Conservation (phyloP, 2,113 vertebrate genomes). For the Eurypyga helias region DNA sequence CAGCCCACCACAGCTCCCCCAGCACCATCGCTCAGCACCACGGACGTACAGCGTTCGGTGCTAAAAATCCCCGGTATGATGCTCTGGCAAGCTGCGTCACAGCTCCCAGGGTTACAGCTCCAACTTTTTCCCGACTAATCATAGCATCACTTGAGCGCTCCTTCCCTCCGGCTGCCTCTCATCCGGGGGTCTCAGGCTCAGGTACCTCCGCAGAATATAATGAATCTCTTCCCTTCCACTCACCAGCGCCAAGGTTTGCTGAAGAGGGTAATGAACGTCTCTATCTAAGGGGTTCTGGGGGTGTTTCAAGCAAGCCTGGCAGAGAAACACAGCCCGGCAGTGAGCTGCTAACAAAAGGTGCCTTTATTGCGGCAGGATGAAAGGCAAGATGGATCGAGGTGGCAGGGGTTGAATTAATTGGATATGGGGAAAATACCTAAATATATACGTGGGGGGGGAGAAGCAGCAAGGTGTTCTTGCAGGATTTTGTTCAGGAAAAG, state of each 20-base stretch:
- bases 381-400: neutral
- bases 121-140: neutral
- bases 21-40: conserved; percentile 16
- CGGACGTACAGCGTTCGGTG: neutral
- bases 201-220: neutral
- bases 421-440: conserved; percentile 6
- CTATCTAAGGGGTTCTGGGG: neutral
- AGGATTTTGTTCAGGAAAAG: neutral
- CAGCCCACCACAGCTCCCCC: neutral
- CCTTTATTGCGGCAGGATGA: conserved; percentile 22
- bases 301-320: neutral
- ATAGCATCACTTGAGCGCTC: neutral
- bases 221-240: neutral
- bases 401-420: conserved; percentile 16
- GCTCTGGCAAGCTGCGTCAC: neutral
- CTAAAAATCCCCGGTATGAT: neutral
- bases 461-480: neutral
- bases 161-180: neutral
- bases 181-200: neutral
- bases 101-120: conserved; percentile 21
- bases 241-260: neutral
- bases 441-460: neutral
- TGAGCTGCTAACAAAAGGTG: neutral
- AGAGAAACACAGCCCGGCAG: neutral
- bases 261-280: neutral